Evolutionary conservation across 2,888 invertebrate genomes (phyloP).

Genomic region (Caenorhabditis doughertyi): DNA sequence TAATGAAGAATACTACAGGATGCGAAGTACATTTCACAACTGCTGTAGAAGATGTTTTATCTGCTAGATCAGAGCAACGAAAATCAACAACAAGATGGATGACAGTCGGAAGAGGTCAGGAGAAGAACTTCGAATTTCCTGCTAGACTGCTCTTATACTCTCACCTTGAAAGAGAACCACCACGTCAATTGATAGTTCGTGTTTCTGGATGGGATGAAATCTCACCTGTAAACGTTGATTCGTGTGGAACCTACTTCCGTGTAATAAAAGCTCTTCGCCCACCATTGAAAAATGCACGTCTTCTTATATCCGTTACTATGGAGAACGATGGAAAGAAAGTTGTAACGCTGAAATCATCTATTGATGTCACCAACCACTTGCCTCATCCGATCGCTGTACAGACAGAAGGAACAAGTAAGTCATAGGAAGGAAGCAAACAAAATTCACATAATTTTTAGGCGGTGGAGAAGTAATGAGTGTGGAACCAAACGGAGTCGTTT

Average conservation of each 20-base stretch:
- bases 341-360: slow-evolving; percentile 93
- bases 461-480: slow-evolving; percentile 57
- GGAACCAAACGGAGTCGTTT: slow-evolving; percentile 59
- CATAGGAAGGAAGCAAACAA: not conserved
- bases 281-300: slow-evolving; percentile 86
- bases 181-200: slow-evolving; percentile 89
- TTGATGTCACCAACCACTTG: slow-evolving; percentile 86
- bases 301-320: slow-evolving; percentile 93
- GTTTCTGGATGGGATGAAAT: slow-evolving; percentile 93
- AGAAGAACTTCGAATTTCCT: slow-evolving; percentile 90
- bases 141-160: slow-evolving; percentile 70
- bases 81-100: slow-evolving; percentile 86
- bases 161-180: slow-evolving; percentile 76
- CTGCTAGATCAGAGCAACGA: slow-evolving; percentile 66
- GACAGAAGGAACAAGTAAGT: slow-evolving; percentile 61
- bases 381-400: slow-evolving; percentile 72
- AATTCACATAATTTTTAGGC: slow-evolving; percentile 13
- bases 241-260: slow-evolving; percentile 93
- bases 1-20: slow-evolving; percentile 93
- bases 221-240: slow-evolving; percentile 94
- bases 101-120: slow-evolving; percentile 88
- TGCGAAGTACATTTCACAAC: slow-evolving; percentile 92
- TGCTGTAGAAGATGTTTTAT: slow-evolving; percentile 64
- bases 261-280: slow-evolving; percentile 80
- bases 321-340: slow-evolving; percentile 96